Evolutionary conservation across 2,113 vertebrate genomes (phyloP).

Genomic region (Xyrauchen texanus): DNA sequence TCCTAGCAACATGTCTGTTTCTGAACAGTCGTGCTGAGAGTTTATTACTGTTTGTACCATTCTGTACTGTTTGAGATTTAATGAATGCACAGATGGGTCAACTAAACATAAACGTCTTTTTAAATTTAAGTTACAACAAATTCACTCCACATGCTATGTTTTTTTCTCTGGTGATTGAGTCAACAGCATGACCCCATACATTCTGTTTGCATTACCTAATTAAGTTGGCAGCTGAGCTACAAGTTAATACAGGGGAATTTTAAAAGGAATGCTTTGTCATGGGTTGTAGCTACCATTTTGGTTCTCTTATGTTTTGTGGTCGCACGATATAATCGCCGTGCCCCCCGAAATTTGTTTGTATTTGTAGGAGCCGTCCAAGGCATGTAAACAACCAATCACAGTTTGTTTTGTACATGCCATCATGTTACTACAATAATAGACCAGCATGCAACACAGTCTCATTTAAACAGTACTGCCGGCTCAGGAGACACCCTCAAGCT

Average conservation of each 20-base stretch:
- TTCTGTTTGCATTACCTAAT: slow-evolving; percentile 30
- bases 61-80: slow-evolving; percentile 8
- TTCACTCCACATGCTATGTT: not conserved
- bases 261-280: not conserved
- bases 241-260: not conserved
- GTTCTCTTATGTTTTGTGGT: not conserved
- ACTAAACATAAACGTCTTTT: slow-evolving; percentile 6
- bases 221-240: not conserved
- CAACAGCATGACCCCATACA: slow-evolving; percentile 13
- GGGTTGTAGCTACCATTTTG: not conserved
- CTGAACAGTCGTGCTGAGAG: slow-evolving; percentile 11
- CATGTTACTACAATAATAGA: too few relatives aligned
- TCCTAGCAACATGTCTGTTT: slow-evolving; percentile 40
- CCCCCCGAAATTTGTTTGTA: too few relatives aligned
- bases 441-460: too few relatives aligned
- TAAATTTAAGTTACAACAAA: slow-evolving; percentile 13
- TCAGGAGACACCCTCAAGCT: too few relatives aligned
- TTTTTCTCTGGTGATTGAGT: not conserved
- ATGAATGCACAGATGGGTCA: slow-evolving; percentile 13
- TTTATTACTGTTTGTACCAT: not conserved
- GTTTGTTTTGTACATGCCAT: too few relatives aligned
- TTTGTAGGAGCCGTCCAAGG: too few relatives aligned
- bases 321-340: too few relatives aligned
- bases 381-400: too few relatives aligned
- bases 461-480: too few relatives aligned